These are phyloP conservation scores for Dorcus parallelipipedus DNA, from an alignment of 2,888 invertebrate genomes.

Conservation along the genomic window DNA sequence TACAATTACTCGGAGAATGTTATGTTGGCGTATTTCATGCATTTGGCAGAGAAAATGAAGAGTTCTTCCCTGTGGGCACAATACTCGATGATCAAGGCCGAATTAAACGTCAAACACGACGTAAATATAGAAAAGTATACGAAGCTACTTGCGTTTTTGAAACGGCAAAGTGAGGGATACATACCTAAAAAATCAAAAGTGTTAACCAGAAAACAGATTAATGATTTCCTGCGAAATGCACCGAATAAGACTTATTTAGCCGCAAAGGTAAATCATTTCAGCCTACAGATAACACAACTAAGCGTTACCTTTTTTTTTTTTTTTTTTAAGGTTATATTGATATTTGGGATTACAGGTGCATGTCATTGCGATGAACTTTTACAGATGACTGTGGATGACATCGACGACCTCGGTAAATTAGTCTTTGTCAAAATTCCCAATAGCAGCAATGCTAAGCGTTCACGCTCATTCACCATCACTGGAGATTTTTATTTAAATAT, in stretches of 20 bases:
- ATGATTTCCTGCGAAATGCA: no score
- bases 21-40: neutral
- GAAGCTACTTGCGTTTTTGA: conserved; percentile 11
- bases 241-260: no score
- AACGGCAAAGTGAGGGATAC: conserved; percentile 11
- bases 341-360: no score
- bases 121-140: conserved; percentile 8
- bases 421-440: conserved; percentile 3
- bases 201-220: no score
- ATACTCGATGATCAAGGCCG: conserved; percentile 14
- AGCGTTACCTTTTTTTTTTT: no score
- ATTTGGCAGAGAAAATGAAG: neutral
- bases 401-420: no score
- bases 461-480: conserved; percentile 7
- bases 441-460: neutral
- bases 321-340: no score
- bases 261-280: no score
- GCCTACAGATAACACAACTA: no score
- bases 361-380: no score
- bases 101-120: conserved; percentile 11
- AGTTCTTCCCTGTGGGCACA: neutral
- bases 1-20: conserved; percentile 4
- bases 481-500: conserved; percentile 7
- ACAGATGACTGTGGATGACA: no score
- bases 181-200: conserved; percentile 4